Conservation (phyloP, 2,797 vertebrate genomes). For the Malacoctenus gilli region DNA sequence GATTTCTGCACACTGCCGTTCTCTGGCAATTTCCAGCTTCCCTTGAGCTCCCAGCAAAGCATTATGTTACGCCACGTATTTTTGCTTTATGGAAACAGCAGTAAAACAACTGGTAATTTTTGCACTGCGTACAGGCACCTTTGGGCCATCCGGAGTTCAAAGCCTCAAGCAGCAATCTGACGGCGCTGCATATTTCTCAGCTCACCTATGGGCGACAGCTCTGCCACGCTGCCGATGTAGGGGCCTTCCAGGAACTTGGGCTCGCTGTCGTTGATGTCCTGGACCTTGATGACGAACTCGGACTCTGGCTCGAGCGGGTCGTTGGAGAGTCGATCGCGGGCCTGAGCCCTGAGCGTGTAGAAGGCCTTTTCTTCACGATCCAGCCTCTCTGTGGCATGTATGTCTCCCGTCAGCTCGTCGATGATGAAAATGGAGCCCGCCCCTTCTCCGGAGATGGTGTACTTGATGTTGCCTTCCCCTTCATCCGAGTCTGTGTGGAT, state of each 20-base stretch:
- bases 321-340: constrained; percentile 86
- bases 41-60: constrained; percentile 36
- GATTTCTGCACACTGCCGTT: constrained; percentile 37
- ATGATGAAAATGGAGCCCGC: constrained; percentile 97
- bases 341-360: constrained; percentile 94
- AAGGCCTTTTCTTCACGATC: constrained; percentile 96
- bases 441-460: constrained; percentile 97
- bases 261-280: constrained; percentile 98
- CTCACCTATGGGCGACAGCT: constrained; percentile 93
- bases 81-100: constrained; percentile 44
- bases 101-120: constrained; percentile 27
- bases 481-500: constrained; percentile 98
- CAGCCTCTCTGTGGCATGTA: constrained; percentile 93
- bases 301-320: constrained; percentile 94
- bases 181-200: not conserved
- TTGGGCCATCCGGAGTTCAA: constrained; percentile 25
- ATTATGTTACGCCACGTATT: constrained; percentile 20
- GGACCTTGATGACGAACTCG: constrained; percentile 98
- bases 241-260: constrained; percentile 96
- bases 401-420: constrained; percentile 94
- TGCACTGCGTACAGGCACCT: constrained; percentile 14
- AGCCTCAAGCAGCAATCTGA: constrained; percentile 7
- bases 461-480: constrained; percentile 96
- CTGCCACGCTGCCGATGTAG: constrained; percentile 95
- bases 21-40: constrained; percentile 32